Evolutionary conservation across 2,797 vertebrate genomes (phyloP).

Genomic region (Chanos chanos): DNA sequence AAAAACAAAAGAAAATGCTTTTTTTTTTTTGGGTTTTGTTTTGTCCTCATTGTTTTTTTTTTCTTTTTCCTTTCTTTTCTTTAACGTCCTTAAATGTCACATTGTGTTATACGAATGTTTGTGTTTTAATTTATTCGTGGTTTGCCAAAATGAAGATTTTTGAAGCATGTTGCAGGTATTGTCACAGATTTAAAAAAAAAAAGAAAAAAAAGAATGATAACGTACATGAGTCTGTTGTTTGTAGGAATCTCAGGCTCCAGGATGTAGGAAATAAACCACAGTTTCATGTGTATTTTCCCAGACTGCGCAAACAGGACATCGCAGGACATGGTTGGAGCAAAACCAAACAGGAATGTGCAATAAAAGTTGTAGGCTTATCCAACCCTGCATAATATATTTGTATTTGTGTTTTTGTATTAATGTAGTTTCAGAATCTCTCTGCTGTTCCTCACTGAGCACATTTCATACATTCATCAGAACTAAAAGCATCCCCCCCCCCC

Average conservation of each 20-base stretch:
- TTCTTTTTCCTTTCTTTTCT: slow-evolving; percentile 57
- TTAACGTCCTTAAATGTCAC: slow-evolving; percentile 66
- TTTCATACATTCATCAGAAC: too few relatives aligned
- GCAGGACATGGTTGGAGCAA: slow-evolving; percentile 66
- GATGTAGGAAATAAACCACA: slow-evolving; percentile 31
- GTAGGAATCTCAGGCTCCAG: slow-evolving; percentile 41
- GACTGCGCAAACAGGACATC: slow-evolving; percentile 57
- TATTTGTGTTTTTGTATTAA: slow-evolving; percentile 25
- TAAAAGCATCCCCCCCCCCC: too few relatives aligned
- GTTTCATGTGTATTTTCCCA: slow-evolving; percentile 47
- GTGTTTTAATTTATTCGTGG: slow-evolving; percentile 80
- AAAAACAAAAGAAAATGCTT: slow-evolving; percentile 62
- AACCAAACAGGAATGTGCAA: slow-evolving; percentile 86
- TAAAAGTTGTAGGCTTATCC: slow-evolving; percentile 81
- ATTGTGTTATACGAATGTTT: slow-evolving; percentile 74
- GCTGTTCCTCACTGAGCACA: not conserved
- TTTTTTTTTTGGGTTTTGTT: slow-evolving; percentile 63
- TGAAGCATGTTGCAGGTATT: slow-evolving; percentile 72
- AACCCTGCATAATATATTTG: slow-evolving; percentile 50
- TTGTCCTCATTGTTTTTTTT: slow-evolving; percentile 47
- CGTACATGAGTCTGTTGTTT: slow-evolving; percentile 59
- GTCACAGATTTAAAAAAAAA: slow-evolving; percentile 67
- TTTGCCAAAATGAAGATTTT: slow-evolving; percentile 78
- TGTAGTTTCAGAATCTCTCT: slow-evolving; percentile 6
- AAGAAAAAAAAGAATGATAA: slow-evolving; percentile 52